phyloP scores from a whole-genome alignment of 2,797 vertebrate genomes.

The Cuculus canorus region DNA sequence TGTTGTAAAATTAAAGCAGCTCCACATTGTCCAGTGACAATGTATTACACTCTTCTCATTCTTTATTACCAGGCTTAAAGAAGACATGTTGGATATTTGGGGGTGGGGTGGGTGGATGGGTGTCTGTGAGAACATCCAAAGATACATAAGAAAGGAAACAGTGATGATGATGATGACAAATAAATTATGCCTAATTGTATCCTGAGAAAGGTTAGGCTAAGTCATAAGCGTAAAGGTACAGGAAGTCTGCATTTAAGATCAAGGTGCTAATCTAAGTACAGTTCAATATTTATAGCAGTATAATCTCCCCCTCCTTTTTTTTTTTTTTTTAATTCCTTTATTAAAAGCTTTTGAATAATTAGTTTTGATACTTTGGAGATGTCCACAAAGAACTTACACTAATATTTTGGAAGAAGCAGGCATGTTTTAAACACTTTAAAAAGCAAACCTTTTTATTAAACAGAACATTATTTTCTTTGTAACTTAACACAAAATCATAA shows the following conservation, averaged over 20 bases:
- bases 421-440: neutral
- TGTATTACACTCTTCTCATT: neutral
- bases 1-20: neutral
- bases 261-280: neutral
- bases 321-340: fast-evolving
- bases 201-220: neutral
- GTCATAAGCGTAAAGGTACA: neutral
- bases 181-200: neutral
- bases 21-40: neutral
- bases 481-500: neutral
- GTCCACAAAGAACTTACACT: neutral
- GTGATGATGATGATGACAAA: no score
- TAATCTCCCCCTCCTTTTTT: fast-evolving
- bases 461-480: neutral
- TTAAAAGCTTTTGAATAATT: neutral
- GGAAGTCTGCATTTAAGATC: neutral
- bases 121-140: neutral
- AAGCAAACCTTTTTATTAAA: neutral
- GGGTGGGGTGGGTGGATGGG: no score
- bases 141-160: neutral
- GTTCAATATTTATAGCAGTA: neutral
- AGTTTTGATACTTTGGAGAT: neutral
- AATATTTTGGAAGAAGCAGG: neutral
- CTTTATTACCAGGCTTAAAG: neutral
- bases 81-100: neutral